Percentiles rank a stretch among this genome's conserved stretches.
Evolutionary conservation across 1,140 invertebrate species (phyloP).

Genomic region (Philopotamus ludificatus): DNA sequence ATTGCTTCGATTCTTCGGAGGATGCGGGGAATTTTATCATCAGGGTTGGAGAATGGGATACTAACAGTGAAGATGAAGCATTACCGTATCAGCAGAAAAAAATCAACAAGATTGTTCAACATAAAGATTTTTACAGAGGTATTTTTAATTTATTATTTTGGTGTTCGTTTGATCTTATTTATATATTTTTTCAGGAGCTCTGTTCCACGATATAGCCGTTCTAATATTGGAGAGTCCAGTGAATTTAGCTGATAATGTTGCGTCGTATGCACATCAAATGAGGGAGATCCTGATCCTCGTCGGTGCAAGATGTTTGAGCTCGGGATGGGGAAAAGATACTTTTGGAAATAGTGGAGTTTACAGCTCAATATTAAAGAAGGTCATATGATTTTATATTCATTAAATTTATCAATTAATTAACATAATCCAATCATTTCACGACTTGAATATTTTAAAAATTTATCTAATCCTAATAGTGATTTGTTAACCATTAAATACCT

Average conservation of each 20-base stretch:
- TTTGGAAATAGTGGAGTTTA: neutral
- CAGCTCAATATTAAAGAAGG: too few species aligned
- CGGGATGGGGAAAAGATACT: conserved; percentile 50
- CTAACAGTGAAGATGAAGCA: neutral
- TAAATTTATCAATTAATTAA: too few species aligned
- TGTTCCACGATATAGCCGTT: neutral
- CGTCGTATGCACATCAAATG: neutral
- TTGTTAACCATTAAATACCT: too few species aligned
- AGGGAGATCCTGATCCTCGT: conserved; percentile 58
- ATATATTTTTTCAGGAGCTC: neutral
- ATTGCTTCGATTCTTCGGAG: neutral
- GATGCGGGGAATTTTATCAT: neutral
- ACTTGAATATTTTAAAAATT: too few species aligned
- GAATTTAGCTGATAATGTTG: conserved; percentile 3
- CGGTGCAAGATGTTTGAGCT: conserved; percentile 53
- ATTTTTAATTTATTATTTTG: neutral
- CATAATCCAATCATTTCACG: too few species aligned
- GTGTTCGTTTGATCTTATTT: neutral
- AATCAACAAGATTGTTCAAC: neutral
- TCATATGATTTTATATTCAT: too few species aligned
- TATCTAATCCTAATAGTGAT: too few species aligned
- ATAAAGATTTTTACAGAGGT: neutral
- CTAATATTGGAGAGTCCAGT: neutral
- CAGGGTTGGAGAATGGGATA: neutral
- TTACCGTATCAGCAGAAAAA: neutral